Conservation (phyloP, 2,888 invertebrate species). For the Tetranychus truncatus region DNA sequence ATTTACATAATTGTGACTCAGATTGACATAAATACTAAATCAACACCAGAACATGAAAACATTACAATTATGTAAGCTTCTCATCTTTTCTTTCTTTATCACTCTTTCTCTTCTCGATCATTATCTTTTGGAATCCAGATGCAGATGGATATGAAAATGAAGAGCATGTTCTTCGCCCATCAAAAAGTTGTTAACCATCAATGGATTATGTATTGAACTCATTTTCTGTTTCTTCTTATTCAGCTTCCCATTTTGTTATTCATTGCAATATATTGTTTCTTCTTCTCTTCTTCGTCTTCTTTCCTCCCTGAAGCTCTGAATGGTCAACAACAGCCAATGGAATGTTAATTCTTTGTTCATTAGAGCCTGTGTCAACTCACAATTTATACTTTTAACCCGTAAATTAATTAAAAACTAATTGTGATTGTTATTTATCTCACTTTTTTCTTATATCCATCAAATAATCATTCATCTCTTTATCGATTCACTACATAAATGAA, state of each 20-base stretch:
- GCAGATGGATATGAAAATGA: background rate
- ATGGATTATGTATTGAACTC: background rate
- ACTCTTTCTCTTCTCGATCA: no score
- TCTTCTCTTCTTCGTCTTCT: background rate
- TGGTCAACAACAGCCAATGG: background rate
- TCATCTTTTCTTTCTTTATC: no score
- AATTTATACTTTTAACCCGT: slow-evolving; percentile 1
- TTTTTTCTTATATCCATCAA: background rate
- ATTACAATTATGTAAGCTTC: no score
- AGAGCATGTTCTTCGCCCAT: background rate
- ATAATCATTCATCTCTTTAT: background rate
- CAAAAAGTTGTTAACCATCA: background rate
- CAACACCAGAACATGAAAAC: no score
- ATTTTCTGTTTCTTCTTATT: background rate
- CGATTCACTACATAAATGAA: no score
- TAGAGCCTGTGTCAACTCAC: background rate
- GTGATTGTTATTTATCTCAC: background rate
- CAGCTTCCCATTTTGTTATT: background rate
- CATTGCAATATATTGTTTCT: background rate
- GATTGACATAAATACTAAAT: no score
- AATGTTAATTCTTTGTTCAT: slow-evolving; percentile 1
- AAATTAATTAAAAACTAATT: slow-evolving; percentile 1
- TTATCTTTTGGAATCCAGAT: no score
- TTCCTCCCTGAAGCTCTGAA: background rate
- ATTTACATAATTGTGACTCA: no score